Conservation (phyloP, 2,797 vertebrate species). For the Helicolenus hilgendorfi region DNA sequence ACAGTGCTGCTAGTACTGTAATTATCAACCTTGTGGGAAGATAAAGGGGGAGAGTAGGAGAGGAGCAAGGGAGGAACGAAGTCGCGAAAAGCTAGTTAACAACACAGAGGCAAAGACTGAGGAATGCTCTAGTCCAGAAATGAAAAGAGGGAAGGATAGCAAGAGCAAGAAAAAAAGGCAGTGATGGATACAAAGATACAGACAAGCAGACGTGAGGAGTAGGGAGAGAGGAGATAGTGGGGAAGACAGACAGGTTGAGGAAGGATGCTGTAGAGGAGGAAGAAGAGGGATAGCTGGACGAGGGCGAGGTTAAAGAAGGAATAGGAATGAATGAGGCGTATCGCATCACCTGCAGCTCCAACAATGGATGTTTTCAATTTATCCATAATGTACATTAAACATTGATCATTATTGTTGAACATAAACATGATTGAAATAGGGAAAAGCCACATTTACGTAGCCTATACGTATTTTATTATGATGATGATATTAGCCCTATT, state of each 20-base stretch:
- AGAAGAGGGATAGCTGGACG: slow-evolving; percentile 1
- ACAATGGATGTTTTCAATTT: slow-evolving; percentile 5
- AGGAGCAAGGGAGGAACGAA: slow-evolving; percentile 40
- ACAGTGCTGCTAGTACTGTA: slow-evolving; percentile 74
- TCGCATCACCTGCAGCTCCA: slow-evolving; percentile 39
- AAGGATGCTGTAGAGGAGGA: slow-evolving; percentile 14
- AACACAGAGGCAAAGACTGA: slow-evolving; percentile 22
- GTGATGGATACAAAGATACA: slow-evolving; percentile 34
- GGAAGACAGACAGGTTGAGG: slow-evolving; percentile 13
- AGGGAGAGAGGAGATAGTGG: slow-evolving; percentile 26
- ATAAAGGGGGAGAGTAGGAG: slow-evolving; percentile 36
- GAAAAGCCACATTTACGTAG: too few relatives aligned
- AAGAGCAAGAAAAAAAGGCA: slow-evolving; percentile 35
- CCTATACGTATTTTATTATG: too few relatives aligned
- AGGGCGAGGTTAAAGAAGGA: slow-evolving; percentile 38
- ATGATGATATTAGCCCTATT: too few relatives aligned
- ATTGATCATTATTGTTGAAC: fast-evolving
- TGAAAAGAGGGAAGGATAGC: slow-evolving; percentile 16
- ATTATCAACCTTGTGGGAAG: slow-evolving; percentile 83
- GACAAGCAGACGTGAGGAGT: slow-evolving; percentile 1
- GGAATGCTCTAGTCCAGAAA: slow-evolving; percentile 27
- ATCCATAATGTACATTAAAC: too few relatives aligned
- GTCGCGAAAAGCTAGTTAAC: slow-evolving; percentile 41
- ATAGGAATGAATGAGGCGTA: slow-evolving; percentile 42
- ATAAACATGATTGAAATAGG: too few relatives aligned